These are phyloP conservation scores for Sialis lutaria DNA, from an alignment of 2,888 invertebrate genomes.

Conservation along the genomic window DNA sequence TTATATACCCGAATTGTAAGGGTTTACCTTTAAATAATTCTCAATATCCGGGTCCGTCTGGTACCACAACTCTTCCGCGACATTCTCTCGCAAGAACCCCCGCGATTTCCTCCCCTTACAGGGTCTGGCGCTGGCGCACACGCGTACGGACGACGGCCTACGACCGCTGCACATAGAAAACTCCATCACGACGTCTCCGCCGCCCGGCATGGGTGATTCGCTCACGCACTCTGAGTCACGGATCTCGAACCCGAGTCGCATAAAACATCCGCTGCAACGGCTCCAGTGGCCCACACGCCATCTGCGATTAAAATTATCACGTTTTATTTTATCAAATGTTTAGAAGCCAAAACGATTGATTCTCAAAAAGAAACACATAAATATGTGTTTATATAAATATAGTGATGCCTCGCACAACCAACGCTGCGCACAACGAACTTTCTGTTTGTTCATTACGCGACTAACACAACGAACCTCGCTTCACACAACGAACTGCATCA, in stretches of 20 bases:
- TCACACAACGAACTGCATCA: no score
- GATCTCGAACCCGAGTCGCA: slow-evolving; percentile 24
- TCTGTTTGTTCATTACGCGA: no score
- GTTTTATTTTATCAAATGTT: background rate
- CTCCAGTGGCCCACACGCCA: slow-evolving; percentile 49
- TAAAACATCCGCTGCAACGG: slow-evolving; percentile 35
- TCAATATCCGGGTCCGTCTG: no score
- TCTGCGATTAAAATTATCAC: slow-evolving; percentile 18
- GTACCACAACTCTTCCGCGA: no score
- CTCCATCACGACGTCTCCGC: slow-evolving; percentile 27
- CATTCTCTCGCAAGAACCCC: no score
- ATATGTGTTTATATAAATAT: background rate
- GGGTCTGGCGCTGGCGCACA: slow-evolving; percentile 21
- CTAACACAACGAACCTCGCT: no score
- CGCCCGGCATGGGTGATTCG: slow-evolving; percentile 24
- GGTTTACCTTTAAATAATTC: no score
- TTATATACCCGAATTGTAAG: no score
- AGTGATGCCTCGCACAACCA: no score
- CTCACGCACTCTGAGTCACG: slow-evolving; percentile 31
- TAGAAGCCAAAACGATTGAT: background rate
- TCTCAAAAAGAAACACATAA: background rate
- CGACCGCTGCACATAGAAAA: slow-evolving; percentile 19
- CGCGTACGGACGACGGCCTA: slow-evolving; percentile 18
- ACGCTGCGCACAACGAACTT: no score
- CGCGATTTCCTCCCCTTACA: slow-evolving; percentile 11